Evolutionary conservation across 2,888 invertebrate genomes (phyloP).

Genomic region (Campaea margaritaria): DNA sequence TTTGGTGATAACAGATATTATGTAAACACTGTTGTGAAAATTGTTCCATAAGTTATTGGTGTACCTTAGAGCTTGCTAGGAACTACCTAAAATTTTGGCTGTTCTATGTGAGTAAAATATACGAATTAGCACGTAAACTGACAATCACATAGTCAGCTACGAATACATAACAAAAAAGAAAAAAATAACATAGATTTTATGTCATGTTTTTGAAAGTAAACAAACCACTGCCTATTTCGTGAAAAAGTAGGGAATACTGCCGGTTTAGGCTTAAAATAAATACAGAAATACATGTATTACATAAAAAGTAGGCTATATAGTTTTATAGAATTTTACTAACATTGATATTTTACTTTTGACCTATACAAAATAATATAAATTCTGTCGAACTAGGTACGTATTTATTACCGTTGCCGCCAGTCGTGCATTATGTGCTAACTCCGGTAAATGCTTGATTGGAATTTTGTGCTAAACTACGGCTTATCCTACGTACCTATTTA

Average conservation of each 20-base stretch:
- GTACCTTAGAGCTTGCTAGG: not conserved
- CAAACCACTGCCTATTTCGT: not conserved
- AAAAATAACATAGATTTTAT: not conserved
- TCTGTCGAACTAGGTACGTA: no score
- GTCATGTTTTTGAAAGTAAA: not conserved
- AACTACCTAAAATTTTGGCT: not conserved
- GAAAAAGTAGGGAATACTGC: not conserved
- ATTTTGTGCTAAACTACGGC: slow-evolving; percentile 1
- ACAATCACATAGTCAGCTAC: not conserved
- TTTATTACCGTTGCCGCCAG: no score
- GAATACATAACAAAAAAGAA: not conserved
- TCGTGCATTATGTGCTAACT: not conserved
- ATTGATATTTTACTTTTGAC: not conserved
- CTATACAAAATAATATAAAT: no score
- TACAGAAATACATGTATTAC: not conserved
- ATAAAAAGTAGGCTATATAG: not conserved
- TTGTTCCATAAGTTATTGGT: not conserved
- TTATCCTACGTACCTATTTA: not conserved
- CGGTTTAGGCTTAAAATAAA: not conserved
- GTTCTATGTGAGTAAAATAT: not conserved
- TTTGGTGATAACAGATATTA: not conserved
- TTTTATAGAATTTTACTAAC: not conserved
- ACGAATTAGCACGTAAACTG: not conserved
- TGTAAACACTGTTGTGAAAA: not conserved
- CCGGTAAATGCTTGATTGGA: not conserved